Evolutionary conservation across 2,113 vertebrate genomes (phyloP).

Genomic region (Nibea albiflora): DNA sequence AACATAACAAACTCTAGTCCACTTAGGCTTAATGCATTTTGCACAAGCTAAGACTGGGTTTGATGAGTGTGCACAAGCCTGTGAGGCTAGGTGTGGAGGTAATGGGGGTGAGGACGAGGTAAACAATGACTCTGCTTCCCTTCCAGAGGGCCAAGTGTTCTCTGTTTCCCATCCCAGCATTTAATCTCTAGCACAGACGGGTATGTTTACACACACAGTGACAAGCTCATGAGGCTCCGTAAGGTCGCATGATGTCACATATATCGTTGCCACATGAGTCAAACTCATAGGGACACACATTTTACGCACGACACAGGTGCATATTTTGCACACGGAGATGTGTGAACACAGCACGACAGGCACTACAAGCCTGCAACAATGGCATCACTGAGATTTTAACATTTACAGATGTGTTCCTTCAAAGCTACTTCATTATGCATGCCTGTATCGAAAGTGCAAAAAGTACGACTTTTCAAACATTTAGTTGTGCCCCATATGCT

Average conservation of each 20-base stretch:
- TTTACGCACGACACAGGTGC: background rate
- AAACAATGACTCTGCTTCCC: constrained; percentile 25
- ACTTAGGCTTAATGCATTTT: constrained; percentile 70
- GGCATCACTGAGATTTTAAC: background rate
- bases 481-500: constrained; percentile 3
- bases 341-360: background rate
- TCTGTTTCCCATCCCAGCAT: constrained; percentile 2
- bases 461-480: background rate
- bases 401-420: constrained; percentile 12
- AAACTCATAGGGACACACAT: background rate
- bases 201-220: background rate
- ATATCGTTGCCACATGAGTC: background rate
- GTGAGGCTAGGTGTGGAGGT: constrained; percentile 46
- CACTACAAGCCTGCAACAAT: background rate
- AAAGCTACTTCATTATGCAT: background rate
- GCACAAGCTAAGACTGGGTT: constrained; percentile 35
- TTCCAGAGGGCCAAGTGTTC: constrained; percentile 17
- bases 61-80: constrained; percentile 43
- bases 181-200: background rate
- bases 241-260: background rate
- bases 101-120: constrained; percentile 37
- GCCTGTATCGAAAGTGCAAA: background rate
- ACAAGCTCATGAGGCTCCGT: background rate
- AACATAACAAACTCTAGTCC: constrained; percentile 67
- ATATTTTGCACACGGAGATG: background rate